Conservation (phyloP, 2,797 vertebrate genomes). For the Myotis findleyi region DNA sequence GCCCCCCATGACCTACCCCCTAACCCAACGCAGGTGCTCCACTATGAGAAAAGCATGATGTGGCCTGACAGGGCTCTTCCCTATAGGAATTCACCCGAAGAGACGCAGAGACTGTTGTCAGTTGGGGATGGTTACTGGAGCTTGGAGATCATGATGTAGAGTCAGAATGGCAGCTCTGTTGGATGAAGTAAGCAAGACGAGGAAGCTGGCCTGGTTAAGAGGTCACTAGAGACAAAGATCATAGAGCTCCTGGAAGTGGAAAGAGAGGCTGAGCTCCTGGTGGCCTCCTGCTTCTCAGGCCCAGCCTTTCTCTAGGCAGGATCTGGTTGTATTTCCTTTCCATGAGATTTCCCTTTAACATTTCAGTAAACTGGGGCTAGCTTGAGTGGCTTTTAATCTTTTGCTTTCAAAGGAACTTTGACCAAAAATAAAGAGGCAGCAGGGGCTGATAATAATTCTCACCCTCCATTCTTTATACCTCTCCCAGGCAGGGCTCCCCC, state of each 20-base stretch:
- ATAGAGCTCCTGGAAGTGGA: neutral
- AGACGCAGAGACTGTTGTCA: neutral
- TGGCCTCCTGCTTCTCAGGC: neutral
- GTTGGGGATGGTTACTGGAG: neutral
- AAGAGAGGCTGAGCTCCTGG: neutral
- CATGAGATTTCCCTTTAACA: neutral
- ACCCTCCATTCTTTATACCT: neutral
- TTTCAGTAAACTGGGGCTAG: neutral
- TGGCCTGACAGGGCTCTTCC: neutral
- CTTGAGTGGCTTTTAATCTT: neutral
- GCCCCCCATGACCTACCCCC: neutral
- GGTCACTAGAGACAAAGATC: neutral
- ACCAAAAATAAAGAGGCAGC: conserved; percentile 18
- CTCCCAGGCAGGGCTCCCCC: neutral
- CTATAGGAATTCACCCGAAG: neutral
- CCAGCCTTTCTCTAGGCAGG: neutral
- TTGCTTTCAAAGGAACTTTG: conserved; percentile 24
- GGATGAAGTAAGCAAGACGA: neutral
- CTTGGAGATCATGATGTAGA: neutral
- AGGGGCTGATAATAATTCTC: neutral
- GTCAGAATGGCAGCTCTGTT: neutral
- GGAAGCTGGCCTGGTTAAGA: neutral
- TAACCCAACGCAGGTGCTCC: neutral
- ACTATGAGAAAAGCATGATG: neutral
- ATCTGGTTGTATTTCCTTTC: neutral